Conservation (phyloP, 2,888 invertebrate species). For the Macrophya alboannulata region DNA sequence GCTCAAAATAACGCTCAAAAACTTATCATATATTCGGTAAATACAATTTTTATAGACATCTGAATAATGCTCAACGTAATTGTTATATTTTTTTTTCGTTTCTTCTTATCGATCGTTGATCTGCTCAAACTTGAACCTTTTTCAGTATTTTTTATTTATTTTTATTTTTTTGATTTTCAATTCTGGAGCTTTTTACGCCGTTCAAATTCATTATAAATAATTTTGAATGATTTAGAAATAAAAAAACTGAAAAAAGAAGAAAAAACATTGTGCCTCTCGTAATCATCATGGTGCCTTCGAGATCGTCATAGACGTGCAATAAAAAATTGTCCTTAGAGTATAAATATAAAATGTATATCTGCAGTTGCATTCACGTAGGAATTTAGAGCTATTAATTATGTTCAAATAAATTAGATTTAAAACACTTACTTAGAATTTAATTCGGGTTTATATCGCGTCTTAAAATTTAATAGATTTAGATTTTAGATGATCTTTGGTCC, state of each 20-base stretch:
- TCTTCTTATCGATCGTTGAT: slow-evolving; percentile 34
- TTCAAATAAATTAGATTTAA: not conserved
- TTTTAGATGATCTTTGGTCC: slow-evolving; percentile 53
- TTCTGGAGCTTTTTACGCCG: not conserved
- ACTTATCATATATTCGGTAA: not conserved
- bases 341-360: slow-evolving; percentile 4
- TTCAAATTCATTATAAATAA: not conserved
- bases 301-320: slow-evolving; percentile 31
- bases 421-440: not conserved
- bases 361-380: slow-evolving; percentile 36
- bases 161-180: not conserved
- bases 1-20: slow-evolving; percentile 60
- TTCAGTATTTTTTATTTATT: not conserved
- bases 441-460: not conserved
- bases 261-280: not conserved
- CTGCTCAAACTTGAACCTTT: slow-evolving; percentile 60
- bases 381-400: slow-evolving; percentile 34
- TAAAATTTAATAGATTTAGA: not conserved
- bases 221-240: not conserved
- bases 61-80: slow-evolving; percentile 48
- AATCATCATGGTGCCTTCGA: not conserved
- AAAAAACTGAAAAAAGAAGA: not conserved
- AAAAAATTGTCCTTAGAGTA: slow-evolving; percentile 49
- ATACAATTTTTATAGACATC: slow-evolving; percentile 49
- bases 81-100: not conserved